These are phyloP conservation scores for Pampusana beccarii DNA, from an alignment of 2,113 vertebrate genomes.

Conservation along the genomic window DNA sequence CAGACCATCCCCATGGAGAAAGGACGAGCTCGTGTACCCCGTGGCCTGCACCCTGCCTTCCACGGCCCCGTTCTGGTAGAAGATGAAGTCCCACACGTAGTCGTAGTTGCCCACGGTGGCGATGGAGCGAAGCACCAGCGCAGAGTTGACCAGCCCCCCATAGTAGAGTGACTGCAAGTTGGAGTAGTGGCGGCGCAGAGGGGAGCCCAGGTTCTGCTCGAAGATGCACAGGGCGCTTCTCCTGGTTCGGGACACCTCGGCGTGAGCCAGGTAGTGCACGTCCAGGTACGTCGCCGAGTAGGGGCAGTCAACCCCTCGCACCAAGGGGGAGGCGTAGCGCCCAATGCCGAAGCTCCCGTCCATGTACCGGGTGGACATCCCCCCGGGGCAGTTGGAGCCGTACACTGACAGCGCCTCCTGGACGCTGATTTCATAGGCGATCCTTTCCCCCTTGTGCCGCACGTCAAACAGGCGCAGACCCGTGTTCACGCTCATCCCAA, in stretches of 20 bases:
- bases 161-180: conserved; percentile 79
- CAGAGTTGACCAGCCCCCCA: conserved; percentile 84
- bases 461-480: conserved; percentile 84
- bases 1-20: conserved; percentile 40
- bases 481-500: conserved; percentile 79
- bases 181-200: conserved; percentile 85
- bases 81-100: conserved; percentile 90
- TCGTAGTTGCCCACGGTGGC: conserved; percentile 84
- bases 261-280: conserved; percentile 75
- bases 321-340: conserved; percentile 77
- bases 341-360: conserved; percentile 84
- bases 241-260: neutral
- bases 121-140: conserved; percentile 83
- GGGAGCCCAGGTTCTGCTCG: conserved; percentile 85
- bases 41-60: conserved; percentile 88
- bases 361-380: conserved; percentile 82
- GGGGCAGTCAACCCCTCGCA: conserved; percentile 85
- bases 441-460: conserved; percentile 78
- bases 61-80: conserved; percentile 86
- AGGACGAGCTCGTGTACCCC: conserved; percentile 83
- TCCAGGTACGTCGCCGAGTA: conserved; percentile 78
- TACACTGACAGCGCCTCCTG: conserved; percentile 87
- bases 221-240: conserved; percentile 86
- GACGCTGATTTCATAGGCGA: conserved; percentile 86
- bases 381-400: conserved; percentile 79